A percentile compares a stretch with the other conserved stretches of the same genome.
phyloP scores from a whole-genome alignment of 2,888 invertebrate genomes.

The Lapara coniferarum region DNA sequence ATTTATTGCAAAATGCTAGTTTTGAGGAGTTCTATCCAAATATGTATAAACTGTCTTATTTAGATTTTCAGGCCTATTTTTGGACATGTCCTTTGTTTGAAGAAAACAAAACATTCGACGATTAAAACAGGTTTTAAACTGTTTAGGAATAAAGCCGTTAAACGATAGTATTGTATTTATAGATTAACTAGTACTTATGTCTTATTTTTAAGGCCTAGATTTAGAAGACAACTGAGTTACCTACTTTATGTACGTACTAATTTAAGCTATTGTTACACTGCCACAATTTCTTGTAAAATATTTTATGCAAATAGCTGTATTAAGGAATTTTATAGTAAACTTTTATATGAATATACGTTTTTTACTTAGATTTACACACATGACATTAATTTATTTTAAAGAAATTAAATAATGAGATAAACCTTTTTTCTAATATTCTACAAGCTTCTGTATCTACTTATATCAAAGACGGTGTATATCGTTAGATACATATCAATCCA shows the following conservation, averaged over 20 bases:
- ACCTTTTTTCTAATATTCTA: no score
- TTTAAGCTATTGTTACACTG: constrained; percentile 39
- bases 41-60: no score
- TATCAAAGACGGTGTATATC: no score
- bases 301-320: constrained; percentile 14
- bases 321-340: constrained; percentile 61
- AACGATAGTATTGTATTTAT: constrained; percentile 46
- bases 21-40: no score
- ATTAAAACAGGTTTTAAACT: no score
- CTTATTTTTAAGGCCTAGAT: constrained; percentile 44
- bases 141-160: neutral
- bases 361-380: constrained; percentile 29
- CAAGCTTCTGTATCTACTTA: no score
- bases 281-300: constrained; percentile 28
- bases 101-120: no score
- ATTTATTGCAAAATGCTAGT: no score
- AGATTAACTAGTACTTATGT: constrained; percentile 41
- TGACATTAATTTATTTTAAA: neutral
- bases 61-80: no score
- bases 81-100: no score
- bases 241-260: constrained; percentile 52
- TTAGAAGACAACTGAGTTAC: constrained; percentile 61
- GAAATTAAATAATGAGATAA: no score
- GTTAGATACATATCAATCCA: no score
- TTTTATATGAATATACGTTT: constrained; percentile 53